Conservation (phyloP, 2,113 vertebrate genomes). For the Scolopax mira region DNA sequence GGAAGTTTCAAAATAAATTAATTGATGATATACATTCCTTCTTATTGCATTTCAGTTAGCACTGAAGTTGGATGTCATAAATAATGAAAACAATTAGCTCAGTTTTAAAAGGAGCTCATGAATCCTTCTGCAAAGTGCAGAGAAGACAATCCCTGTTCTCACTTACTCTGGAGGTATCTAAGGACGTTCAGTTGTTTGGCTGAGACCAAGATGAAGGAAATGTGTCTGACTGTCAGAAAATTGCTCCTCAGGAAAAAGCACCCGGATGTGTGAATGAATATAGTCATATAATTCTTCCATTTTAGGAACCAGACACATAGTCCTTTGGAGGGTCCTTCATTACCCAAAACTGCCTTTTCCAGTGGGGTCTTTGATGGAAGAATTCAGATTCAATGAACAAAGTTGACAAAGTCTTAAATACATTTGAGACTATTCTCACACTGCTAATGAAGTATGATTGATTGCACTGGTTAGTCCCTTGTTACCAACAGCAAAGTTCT, state of each 20-base stretch:
- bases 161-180: not conserved
- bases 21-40: not conserved
- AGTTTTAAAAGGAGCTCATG: not conserved
- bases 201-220: not conserved
- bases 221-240: not conserved
- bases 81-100: not conserved
- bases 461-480: not conserved
- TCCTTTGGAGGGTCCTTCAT: not conserved
- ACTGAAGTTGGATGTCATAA: not conserved
- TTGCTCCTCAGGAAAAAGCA: not conserved
- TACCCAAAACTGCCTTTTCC: conserved; percentile 32
- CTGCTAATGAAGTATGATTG: conserved; percentile 25
- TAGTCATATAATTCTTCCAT: not conserved
- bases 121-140: not conserved
- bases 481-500: not conserved
- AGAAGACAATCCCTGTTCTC: not conserved
- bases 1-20: not conserved
- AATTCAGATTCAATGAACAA: conserved; percentile 15
- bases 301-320: not conserved
- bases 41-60: not conserved
- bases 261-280: not conserved
- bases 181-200: not conserved
- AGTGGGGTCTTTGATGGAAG: not conserved
- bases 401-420: not conserved
- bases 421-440: not conserved